Conservation (phyloP, 2,797 vertebrate genomes). For the Muscicapa striata region DNA sequence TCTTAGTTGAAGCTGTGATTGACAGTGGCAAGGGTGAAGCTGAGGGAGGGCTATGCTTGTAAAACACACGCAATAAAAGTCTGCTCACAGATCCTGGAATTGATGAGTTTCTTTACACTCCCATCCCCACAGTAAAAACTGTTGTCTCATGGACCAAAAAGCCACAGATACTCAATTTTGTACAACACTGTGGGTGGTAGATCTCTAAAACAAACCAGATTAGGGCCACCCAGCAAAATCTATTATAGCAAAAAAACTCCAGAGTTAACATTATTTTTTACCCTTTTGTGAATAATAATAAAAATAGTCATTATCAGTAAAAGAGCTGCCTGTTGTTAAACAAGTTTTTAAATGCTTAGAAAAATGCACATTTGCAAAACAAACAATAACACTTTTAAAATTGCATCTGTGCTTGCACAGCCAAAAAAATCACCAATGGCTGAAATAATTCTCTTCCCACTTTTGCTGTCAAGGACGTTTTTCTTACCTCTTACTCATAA, state of each 20-base stretch:
- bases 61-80: not conserved
- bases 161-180: not conserved
- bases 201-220: slow-evolving; percentile 44
- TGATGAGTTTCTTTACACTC: not conserved
- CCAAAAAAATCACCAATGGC: not conserved
- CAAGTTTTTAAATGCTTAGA: not conserved
- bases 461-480: not conserved
- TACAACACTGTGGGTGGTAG: slow-evolving; percentile 35
- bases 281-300: not conserved
- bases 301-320: not conserved
- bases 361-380: slow-evolving; percentile 12
- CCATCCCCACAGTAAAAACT: not conserved
- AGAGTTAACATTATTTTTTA: not conserved
- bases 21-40: not conserved
- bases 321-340: not conserved
- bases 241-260: not conserved
- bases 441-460: not conserved
- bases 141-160: slow-evolving; percentile 7
- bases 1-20: not conserved
- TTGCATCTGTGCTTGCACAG: not conserved
- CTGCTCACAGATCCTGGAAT: not conserved
- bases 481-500: slow-evolving; percentile 18
- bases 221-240: slow-evolving; percentile 27
- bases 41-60: not conserved
- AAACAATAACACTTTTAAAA: slow-evolving; percentile 27